Percentiles rank a stretch among this genome's conserved stretches.
phyloP scores from a whole-genome alignment of 2,797 vertebrate genomes.

The Propithecus perrieri region DNA sequence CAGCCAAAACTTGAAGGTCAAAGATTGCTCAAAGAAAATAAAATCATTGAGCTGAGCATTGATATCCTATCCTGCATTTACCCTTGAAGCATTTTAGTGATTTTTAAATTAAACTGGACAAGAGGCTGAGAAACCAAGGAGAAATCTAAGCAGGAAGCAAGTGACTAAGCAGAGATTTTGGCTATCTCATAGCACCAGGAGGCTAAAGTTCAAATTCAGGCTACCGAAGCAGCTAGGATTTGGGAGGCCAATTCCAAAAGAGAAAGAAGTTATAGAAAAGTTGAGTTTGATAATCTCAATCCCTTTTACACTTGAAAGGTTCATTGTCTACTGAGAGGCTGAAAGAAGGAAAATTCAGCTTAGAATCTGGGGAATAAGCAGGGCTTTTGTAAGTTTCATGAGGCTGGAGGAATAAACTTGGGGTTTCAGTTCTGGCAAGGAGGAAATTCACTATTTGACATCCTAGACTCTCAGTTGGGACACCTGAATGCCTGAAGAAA shows the following conservation, averaged over 20 bases:
- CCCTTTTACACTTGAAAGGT: background rate
- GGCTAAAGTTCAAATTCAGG: background rate
- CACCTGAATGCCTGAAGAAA: background rate
- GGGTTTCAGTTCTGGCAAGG: background rate
- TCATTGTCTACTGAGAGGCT: background rate
- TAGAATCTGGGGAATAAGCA: too few species aligned
- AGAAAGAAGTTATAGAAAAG: background rate
- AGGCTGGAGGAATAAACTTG: background rate
- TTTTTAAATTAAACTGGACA: background rate
- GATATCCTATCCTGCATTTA: background rate
- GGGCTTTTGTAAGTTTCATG: background rate
- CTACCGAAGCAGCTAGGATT: background rate
- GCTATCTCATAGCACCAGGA: fast-evolving
- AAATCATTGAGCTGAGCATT: background rate
- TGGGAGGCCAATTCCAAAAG: background rate
- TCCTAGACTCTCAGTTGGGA: background rate
- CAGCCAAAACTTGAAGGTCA: background rate
- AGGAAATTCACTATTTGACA: background rate
- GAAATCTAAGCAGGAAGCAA: background rate
- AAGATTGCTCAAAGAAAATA: background rate
- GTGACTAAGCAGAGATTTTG: background rate
- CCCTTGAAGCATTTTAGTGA: background rate
- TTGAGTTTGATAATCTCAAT: background rate
- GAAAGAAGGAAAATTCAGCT: background rate
- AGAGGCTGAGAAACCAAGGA: background rate